Evolutionary conservation across 2,888 invertebrate genomes (phyloP).

Genomic region (Nomada ruficornis): DNA sequence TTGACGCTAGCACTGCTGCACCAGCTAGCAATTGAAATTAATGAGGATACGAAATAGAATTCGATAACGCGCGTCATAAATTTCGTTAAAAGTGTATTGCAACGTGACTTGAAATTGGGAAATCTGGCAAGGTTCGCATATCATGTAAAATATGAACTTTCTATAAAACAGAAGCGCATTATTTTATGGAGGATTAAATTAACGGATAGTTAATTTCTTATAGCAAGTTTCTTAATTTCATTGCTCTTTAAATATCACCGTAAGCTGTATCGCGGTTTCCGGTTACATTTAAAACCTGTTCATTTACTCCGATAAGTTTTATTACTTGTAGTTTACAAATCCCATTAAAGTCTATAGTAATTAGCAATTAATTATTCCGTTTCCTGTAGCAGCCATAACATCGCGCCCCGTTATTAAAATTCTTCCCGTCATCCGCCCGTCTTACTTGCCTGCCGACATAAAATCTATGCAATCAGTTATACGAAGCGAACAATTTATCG

Average conservation of each 20-base stretch:
- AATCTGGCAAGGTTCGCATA: not conserved
- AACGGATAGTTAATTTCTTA: not conserved
- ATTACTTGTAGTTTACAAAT: no score
- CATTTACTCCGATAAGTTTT: no score
- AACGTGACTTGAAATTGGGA: not conserved
- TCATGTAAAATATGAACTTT: not conserved
- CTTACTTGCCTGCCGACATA: not conserved
- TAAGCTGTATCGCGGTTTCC: constrained; percentile 1
- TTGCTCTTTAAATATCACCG: not conserved
- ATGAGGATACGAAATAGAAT: not conserved
- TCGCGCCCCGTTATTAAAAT: not conserved
- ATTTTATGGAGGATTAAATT: not conserved
- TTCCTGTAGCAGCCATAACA: no score
- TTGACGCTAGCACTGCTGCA: not conserved
- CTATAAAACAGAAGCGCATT: not conserved
- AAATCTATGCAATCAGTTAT: not conserved
- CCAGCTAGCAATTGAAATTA: not conserved
- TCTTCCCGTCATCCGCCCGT: not conserved
- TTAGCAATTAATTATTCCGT: not conserved
- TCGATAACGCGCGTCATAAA: not conserved
- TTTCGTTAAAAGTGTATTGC: not conserved
- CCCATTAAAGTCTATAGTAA: not conserved
- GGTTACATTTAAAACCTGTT: not conserved
- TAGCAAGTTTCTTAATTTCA: not conserved
- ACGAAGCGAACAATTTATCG: not conserved